A percentile compares a stretch with the other conserved stretches of the same genome.
Evolutionary conservation across 2,888 invertebrate species (phyloP).

Genomic region (Callinectes sapidus): DNA sequence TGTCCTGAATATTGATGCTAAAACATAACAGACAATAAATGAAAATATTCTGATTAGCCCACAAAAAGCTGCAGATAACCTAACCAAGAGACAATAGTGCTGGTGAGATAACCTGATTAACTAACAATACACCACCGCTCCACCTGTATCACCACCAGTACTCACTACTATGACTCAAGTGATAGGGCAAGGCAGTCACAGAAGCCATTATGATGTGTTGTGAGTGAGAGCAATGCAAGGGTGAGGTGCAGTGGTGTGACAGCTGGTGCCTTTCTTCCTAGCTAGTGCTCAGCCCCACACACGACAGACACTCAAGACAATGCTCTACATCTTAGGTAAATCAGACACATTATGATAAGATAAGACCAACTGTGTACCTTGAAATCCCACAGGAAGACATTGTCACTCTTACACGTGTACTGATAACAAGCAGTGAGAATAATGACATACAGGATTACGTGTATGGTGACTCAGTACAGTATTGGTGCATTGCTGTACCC

Average conservation of each 20-base stretch:
- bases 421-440: background rate
- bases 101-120: background rate
- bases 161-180: background rate
- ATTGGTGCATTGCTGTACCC: background rate
- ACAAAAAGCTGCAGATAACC: background rate
- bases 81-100: background rate
- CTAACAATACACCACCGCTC: background rate
- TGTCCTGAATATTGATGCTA: slow-evolving; percentile 15
- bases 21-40: slow-evolving; percentile 35
- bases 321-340: background rate
- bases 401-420: background rate
- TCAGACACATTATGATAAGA: background rate
- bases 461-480: background rate
- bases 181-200: background rate
- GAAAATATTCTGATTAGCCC: slow-evolving; percentile 7
- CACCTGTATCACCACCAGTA: background rate
- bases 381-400: background rate
- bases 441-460: background rate
- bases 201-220: background rate
- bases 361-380: background rate
- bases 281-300: background rate
- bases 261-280: background rate
- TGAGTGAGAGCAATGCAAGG: background rate
- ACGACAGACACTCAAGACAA: background rate
- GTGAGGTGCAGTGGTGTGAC: background rate